Base-by-base conservation (phyloP, 2,888 invertebrate genomes). In the Erebia epiphron region DNA sequence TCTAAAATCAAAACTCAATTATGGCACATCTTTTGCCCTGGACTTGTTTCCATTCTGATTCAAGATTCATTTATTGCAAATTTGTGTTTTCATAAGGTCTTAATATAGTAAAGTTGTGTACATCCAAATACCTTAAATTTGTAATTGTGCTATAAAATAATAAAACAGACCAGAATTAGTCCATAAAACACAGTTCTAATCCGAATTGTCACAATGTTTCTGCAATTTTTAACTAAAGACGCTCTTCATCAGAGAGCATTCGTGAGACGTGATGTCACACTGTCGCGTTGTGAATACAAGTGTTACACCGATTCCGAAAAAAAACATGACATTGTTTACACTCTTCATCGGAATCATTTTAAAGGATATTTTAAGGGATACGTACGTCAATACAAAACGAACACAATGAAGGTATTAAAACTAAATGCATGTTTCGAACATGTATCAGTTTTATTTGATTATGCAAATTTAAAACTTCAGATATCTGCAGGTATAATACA, bases 201-300 rank as follows among this genome's bases (percentile, higher is more conserved):
- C 58, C 11, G n/a, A 63, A 18, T 21, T 9, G 14, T 49, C n/a
- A 56, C 49, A 35, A 26, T 13, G 63, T 63, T 57, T 66, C 35
- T 35, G 52, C 35, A 70, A 54, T 67, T 56, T 56, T 18, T 1
- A 62, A 57, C 43, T 35, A 65, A 46, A 70, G 41, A 54, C 46
- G 10, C 69, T 50, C 46, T n/a, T 50, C 71, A 52, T 68, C 79
- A 66, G 60, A 57, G 67, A 80, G 83, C 83, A 86, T 87, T 86
- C 79, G 80, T 79, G 79, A 81, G 81, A 83, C 83, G 81, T 89
- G 89, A 89, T 88, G 89, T 91, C 89, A 90, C 85, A 86, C 80
- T 84, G 87, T 88, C 86, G 85, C 82, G 80, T 83, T 86, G 81
- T 86, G 84, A 81, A 78, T 82, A 86, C 87, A 89, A 88, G 86